A percentile compares a stretch with the other conserved stretches of the same genome.
phyloP scores from a whole-genome alignment of 1,140 invertebrate species.

The Araneus ventricosus region DNA sequence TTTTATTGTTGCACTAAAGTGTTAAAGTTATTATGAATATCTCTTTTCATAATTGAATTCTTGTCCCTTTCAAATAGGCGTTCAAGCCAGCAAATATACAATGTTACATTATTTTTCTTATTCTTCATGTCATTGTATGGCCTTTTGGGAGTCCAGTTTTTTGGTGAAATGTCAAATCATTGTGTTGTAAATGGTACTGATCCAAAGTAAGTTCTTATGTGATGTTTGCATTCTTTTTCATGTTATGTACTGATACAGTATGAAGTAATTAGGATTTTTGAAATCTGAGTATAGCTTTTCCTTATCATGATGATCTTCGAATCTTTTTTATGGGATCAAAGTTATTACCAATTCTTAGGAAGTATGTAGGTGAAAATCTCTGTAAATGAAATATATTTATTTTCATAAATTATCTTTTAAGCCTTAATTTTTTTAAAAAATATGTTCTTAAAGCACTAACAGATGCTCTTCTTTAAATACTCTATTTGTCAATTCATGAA shows the following conservation, averaged over 20 bases:
- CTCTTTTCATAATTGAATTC: background rate
- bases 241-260: background rate
- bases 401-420: no score
- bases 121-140: constrained; percentile 99
- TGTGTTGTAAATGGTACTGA: constrained; percentile 97
- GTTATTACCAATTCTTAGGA: background rate
- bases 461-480: no score
- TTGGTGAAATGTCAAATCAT: constrained; percentile 98
- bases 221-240: no score
- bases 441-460: no score
- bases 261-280: background rate
- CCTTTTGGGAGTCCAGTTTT: constrained; percentile 98
- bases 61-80: constrained; percentile 87
- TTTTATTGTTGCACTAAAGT: no score
- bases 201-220: constrained; percentile 82
- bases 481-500: no score
- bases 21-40: background rate
- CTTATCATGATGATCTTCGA: no score
- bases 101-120: constrained; percentile 99
- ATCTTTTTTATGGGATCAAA: constrained; percentile 61
- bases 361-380: no score
- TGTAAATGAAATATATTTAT: no score
- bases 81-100: constrained; percentile 99
- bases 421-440: no score
- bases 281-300: no score